phyloP scores from a whole-genome alignment of 2,888 invertebrate species.

The Stenodema calcarata region DNA sequence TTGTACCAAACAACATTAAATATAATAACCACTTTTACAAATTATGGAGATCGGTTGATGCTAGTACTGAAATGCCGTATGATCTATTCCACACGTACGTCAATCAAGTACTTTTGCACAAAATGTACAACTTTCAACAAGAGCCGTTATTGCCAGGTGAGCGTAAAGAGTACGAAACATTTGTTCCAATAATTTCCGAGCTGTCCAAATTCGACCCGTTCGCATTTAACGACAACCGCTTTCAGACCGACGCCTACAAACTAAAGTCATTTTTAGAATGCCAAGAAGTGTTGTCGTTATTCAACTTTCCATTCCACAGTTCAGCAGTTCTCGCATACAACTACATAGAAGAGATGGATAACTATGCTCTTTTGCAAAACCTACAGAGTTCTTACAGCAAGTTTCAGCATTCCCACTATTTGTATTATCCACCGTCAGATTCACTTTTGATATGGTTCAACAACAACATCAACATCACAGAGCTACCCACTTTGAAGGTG shows the following conservation, averaged over 20 bases:
- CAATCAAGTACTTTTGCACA: conserved; percentile 1
- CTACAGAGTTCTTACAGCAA: neutral
- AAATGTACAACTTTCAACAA: conserved; percentile 21
- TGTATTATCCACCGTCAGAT: conserved; percentile 11
- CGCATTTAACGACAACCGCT: neutral
- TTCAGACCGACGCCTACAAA: conserved; percentile 1
- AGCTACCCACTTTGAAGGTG: neutral
- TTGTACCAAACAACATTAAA: neutral
- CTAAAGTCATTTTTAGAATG: conserved; percentile 19
- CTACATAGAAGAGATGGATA: conserved; percentile 8
- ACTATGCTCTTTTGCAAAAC: neutral
- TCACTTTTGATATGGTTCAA: conserved; percentile 18
- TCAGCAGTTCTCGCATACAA: neutral
- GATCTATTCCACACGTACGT: neutral
- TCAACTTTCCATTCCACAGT: neutral
- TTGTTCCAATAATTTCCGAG: neutral
- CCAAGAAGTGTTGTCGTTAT: conserved; percentile 8
- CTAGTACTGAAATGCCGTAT: neutral
- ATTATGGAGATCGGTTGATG: neutral
- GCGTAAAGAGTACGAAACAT: neutral
- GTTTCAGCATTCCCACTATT: neutral
- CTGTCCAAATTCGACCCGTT: neutral
- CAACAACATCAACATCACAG: neutral
- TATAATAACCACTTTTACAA: conserved; percentile 18
- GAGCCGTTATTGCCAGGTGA: neutral